Percentiles rank a stretch among this genome's conserved stretches.
These are phyloP conservation scores for Polydrusus cervinus DNA, from an alignment of 2,888 invertebrate genomes.

Conservation along the genomic window DNA sequence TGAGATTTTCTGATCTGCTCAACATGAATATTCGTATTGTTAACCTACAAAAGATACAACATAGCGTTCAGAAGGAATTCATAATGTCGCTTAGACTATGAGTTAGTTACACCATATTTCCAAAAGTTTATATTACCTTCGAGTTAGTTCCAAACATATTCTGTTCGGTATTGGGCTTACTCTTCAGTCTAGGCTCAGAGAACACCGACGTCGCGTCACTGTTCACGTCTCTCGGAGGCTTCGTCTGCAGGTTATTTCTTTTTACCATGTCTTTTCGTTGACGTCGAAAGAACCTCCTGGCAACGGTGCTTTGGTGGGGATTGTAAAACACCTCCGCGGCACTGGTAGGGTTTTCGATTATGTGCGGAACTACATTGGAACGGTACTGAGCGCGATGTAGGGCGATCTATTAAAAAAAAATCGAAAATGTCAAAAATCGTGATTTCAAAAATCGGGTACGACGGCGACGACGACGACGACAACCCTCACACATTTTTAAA, in stretches of 20 bases:
- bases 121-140: slow-evolving; percentile 73
- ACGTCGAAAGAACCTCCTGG: slow-evolving; percentile 93
- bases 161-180: slow-evolving; percentile 72
- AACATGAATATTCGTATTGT: slow-evolving; percentile 87
- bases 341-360: slow-evolving; percentile 74
- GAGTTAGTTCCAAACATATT: slow-evolving; percentile 81
- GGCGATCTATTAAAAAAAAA: slow-evolving; percentile 36
- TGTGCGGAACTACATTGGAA: slow-evolving; percentile 74
- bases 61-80: neutral
- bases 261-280: slow-evolving; percentile 82
- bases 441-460: too few relatives aligned
- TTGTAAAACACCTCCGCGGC: slow-evolving; percentile 91
- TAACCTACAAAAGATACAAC: slow-evolving; percentile 63
- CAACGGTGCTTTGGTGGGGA: slow-evolving; percentile 94
- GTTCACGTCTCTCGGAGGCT: slow-evolving; percentile 71
- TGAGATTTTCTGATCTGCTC: slow-evolving; percentile 77
- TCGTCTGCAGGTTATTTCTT: slow-evolving; percentile 78
- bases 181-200: slow-evolving; percentile 57
- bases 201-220: slow-evolving; percentile 73
- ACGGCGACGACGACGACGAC: too few relatives aligned
- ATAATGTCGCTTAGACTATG: too few relatives aligned
- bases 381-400: slow-evolving; percentile 77
- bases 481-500: too few relatives aligned
- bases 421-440: too few relatives aligned
- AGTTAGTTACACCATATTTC: too few relatives aligned